A percentile compares a stretch with the other conserved stretches of the same genome.
phyloP scores from a whole-genome alignment of 2,113 vertebrate genomes.

The Platysteira castanea region DNA sequence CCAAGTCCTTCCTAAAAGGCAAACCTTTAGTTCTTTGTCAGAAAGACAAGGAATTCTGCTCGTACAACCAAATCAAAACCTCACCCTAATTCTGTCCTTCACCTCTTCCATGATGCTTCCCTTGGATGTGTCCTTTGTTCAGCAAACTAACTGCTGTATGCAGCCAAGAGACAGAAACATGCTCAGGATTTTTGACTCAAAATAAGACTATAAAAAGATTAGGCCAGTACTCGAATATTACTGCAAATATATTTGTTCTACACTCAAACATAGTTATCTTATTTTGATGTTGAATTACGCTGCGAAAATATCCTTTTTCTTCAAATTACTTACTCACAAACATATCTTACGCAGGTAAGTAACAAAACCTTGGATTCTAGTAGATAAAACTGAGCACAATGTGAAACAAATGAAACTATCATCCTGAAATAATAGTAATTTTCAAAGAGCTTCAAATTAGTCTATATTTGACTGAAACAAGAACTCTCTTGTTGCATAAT shows the following conservation, averaged over 20 bases:
- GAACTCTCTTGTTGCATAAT: not conserved
- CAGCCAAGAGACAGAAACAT: not conserved
- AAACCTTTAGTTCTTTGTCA: not conserved
- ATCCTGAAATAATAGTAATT: not conserved
- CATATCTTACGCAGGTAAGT: not conserved
- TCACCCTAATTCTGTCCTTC: not conserved
- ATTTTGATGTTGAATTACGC: not conserved
- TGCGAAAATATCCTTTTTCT: not conserved
- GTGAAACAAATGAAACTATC: not conserved
- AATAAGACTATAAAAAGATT: not conserved
- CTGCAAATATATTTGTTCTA: not conserved
- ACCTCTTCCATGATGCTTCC: not conserved
- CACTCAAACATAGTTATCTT: not conserved
- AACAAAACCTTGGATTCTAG: not conserved
- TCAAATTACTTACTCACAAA: not conserved
- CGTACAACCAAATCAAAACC: not conserved
- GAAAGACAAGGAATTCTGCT: not conserved
- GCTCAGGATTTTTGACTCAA: not conserved
- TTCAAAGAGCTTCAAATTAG: not conserved
- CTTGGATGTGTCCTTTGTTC: not conserved
- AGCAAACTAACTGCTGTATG: not conserved
- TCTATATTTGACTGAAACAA: not conserved
- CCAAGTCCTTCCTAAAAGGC: not conserved
- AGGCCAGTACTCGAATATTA: not conserved
- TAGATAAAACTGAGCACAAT: not conserved